Evolutionary conservation across 1,140 invertebrate species (phyloP).

Genomic region (Pinna nobilis): DNA sequence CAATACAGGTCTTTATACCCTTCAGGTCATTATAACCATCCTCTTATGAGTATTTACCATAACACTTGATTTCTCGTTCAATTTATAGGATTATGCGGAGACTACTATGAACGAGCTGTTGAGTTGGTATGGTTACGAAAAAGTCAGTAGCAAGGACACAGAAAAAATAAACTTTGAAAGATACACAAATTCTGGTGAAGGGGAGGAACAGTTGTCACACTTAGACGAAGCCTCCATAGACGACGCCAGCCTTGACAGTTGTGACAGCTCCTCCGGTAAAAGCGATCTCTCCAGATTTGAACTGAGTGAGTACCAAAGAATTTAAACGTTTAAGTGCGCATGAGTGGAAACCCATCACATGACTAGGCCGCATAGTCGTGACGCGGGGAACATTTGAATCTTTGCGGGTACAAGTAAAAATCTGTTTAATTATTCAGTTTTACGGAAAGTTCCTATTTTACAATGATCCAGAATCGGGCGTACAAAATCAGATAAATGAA

Average conservation of each 20-base stretch:
- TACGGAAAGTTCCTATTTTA: too few relatives aligned
- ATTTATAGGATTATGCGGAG: slow-evolving; percentile 88
- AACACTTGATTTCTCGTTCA: not conserved
- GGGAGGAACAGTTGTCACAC: slow-evolving; percentile 32
- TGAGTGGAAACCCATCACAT: too few relatives aligned
- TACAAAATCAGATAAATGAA: too few relatives aligned
- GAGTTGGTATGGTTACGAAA: slow-evolving; percentile 91
- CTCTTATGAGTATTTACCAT: not conserved
- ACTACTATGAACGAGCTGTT: slow-evolving; percentile 92
- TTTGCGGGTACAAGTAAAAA: too few relatives aligned
- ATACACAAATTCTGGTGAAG: slow-evolving; percentile 31
- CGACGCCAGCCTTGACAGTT: slow-evolving; percentile 34
- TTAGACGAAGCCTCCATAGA: slow-evolving; percentile 34
- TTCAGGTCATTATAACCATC: not conserved
- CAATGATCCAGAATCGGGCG: too few relatives aligned
- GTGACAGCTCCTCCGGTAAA: slow-evolving; percentile 26
- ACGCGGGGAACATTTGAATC: too few relatives aligned
- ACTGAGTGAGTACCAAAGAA: slow-evolving; percentile 34
- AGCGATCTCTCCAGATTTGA: slow-evolving; percentile 38
- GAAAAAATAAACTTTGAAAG: slow-evolving; percentile 69
- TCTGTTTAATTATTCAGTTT: too few relatives aligned
- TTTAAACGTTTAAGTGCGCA: too few relatives aligned
- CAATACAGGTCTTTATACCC: too few relatives aligned
- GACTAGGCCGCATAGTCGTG: too few relatives aligned
- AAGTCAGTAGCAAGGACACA: slow-evolving; percentile 77